phyloP scores from a whole-genome alignment of 2,797 vertebrate genomes.

The Setipinna tenuifilis region DNA sequence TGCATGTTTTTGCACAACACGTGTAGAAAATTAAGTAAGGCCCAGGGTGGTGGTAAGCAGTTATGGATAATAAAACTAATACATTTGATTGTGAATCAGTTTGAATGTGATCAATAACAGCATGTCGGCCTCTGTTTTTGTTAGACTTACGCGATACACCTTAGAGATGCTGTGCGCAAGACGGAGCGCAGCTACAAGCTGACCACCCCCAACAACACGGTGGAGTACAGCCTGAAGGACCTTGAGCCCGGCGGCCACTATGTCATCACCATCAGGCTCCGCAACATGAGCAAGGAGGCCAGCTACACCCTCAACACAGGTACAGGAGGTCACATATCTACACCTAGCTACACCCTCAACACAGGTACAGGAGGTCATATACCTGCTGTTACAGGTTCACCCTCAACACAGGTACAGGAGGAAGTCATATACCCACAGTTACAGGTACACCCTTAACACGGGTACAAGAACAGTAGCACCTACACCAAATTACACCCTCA shows the following conservation, averaged over 20 bases:
- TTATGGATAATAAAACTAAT: too few relatives aligned
- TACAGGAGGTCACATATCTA: slow-evolving; percentile 42
- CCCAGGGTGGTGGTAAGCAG: too few relatives aligned
- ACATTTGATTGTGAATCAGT: not conserved
- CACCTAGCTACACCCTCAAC: not conserved
- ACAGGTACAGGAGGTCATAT: too few relatives aligned
- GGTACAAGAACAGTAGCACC: too few relatives aligned
- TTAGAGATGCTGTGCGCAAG: slow-evolving; percentile 88
- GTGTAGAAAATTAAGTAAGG: too few relatives aligned
- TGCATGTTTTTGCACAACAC: too few relatives aligned
- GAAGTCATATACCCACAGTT: too few relatives aligned
- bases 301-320: slow-evolving; percentile 90
- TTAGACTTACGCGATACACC: slow-evolving; percentile 86
- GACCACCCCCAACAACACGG: slow-evolving; percentile 86
- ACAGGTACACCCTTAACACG: too few relatives aligned
- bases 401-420: slow-evolving; percentile 83
- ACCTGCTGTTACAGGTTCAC: slow-evolving; percentile 77
- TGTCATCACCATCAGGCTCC: slow-evolving; percentile 86
- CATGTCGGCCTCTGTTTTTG: not conserved
- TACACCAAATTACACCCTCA: too few relatives aligned
- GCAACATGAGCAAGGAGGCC: slow-evolving; percentile 97
- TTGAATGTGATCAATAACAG: not conserved
- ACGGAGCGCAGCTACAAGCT: slow-evolving; percentile 89
- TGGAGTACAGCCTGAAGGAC: slow-evolving; percentile 85
- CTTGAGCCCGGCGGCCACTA: slow-evolving; percentile 94